phyloP scores from a whole-genome alignment of 2,113 vertebrate species.

The Epinephelus cyanopodus region DNA sequence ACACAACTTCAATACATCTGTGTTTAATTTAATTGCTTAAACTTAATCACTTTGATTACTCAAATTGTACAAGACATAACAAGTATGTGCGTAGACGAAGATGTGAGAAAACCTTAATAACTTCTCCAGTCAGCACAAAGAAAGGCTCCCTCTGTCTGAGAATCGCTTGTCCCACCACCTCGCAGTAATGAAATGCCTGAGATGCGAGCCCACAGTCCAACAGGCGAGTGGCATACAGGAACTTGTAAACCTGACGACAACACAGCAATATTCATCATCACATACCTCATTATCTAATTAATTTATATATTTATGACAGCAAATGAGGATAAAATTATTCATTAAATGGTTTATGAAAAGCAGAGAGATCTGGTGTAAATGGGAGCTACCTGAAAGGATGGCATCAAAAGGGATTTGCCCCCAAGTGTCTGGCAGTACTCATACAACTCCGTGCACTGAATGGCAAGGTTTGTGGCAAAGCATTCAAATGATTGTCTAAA shows the following conservation, averaged over 20 bases:
- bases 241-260: slow-evolving; percentile 89
- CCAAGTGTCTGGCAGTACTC: slow-evolving; percentile 90
- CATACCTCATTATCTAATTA: not conserved
- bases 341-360: not conserved
- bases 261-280: slow-evolving; percentile 12
- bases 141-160: slow-evolving; percentile 72
- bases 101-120: slow-evolving; percentile 86
- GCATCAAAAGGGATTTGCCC: slow-evolving; percentile 81
- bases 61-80: not conserved
- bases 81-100: not conserved
- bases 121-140: slow-evolving; percentile 83
- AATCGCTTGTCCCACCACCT: slow-evolving; percentile 83
- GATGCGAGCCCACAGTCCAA: slow-evolving; percentile 88
- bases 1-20: not conserved
- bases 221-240: slow-evolving; percentile 91
- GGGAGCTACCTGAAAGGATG: slow-evolving; percentile 90
- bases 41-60: not conserved
- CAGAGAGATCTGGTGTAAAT: not conserved
- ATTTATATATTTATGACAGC: not conserved
- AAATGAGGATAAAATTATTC: not conserved
- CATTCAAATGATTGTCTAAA: slow-evolving; percentile 85
- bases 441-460: slow-evolving; percentile 91
- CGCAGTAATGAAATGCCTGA: slow-evolving; percentile 92
- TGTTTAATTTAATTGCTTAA: too few relatives aligned
- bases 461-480: slow-evolving; percentile 87